These are phyloP conservation scores for Neosalanx taihuensis DNA, from an alignment of 2,797 vertebrate genomes.

Conservation along the genomic window DNA sequence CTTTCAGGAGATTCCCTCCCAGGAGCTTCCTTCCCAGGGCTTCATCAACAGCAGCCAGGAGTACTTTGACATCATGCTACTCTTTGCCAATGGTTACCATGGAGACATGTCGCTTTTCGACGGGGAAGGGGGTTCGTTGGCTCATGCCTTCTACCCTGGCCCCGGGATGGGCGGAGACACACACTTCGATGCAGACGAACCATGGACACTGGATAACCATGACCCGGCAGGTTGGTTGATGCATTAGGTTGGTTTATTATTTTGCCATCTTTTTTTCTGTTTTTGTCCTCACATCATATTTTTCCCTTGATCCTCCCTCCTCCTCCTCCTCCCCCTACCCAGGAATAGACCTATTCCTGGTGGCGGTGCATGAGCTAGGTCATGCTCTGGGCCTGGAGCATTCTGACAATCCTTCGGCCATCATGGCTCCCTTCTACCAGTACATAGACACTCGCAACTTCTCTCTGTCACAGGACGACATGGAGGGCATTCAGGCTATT, in stretches of 20 bases:
- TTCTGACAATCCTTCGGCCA: conserved; percentile 86
- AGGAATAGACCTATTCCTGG: conserved; percentile 92
- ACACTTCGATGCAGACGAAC: conserved; percentile 93
- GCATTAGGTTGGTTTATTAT: background rate
- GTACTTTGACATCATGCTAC: conserved; percentile 86
- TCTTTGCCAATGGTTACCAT: conserved; percentile 95
- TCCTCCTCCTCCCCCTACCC: background rate
- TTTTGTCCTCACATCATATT: background rate
- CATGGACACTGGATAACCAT: conserved; percentile 87
- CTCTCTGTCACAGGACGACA: conserved; percentile 86
- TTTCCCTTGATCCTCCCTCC: background rate
- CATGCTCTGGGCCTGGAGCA: conserved; percentile 93
- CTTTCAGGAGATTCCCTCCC: conserved; percentile 82
- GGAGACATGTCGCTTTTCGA: conserved; percentile 97
- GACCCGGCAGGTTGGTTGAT: conserved; percentile 58
- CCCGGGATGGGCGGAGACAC: conserved; percentile 93
- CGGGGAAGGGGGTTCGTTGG: conserved; percentile 90
- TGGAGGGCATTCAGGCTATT: conserved; percentile 88
- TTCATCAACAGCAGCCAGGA: conserved; percentile 75
- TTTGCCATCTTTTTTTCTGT: background rate
- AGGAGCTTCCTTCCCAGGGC: conserved; percentile 39
- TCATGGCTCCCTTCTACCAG: conserved; percentile 96
- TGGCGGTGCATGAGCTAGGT: conserved; percentile 92
- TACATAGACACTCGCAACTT: conserved; percentile 90
- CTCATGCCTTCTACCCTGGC: conserved; percentile 95